A percentile compares a stretch with the other conserved stretches of the same genome.
Conservation (phyloP, 2,797 vertebrate species). For the Trachops cirrhosus region DNA sequence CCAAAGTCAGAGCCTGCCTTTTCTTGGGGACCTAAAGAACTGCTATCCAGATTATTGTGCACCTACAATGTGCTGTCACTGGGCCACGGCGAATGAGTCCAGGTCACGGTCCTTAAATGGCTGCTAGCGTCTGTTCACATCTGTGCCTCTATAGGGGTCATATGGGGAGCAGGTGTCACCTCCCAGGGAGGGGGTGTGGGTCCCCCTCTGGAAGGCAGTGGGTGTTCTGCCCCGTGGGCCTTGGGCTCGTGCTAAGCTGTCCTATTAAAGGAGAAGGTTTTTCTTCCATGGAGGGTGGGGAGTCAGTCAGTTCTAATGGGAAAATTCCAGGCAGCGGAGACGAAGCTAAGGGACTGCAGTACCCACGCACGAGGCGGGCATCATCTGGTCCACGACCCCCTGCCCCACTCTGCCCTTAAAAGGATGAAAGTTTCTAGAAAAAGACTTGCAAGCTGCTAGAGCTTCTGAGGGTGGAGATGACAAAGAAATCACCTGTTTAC, state of each 20-base stretch:
- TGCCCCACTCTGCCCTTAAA: neutral
- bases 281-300: neutral
- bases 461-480: neutral
- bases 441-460: neutral
- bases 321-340: neutral
- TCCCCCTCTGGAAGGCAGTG: neutral
- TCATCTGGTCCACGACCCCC: fast-evolving
- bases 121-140: neutral
- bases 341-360: neutral
- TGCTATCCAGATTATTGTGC: neutral
- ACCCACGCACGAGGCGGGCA: too few species aligned
- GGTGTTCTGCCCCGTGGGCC: neutral
- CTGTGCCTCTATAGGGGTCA: fast-evolving
- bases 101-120: neutral
- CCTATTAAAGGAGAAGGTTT: neutral
- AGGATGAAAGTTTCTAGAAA: neutral
- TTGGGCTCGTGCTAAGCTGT: neutral
- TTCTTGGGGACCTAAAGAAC: neutral
- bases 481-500: neutral
- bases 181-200: neutral
- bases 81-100: neutral
- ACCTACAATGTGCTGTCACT: neutral
- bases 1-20: neutral
- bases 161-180: neutral
- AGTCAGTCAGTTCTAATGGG: neutral